Conservation (phyloP, 2,888 invertebrate species). For the Auanema sp. region DNA sequence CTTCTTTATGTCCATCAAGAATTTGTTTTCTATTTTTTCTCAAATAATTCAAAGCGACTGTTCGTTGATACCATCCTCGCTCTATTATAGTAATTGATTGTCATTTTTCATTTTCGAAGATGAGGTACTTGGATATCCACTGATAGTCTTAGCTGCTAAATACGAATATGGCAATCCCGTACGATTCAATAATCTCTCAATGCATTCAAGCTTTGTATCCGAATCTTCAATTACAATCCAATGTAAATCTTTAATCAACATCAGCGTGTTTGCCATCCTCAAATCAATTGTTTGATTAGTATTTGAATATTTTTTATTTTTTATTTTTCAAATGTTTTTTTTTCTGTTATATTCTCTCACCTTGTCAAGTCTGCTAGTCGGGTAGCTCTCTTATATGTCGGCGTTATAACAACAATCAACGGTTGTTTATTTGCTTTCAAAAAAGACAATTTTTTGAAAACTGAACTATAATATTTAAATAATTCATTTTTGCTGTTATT, state of each 20-base stretch:
- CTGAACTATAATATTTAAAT: too few relatives aligned
- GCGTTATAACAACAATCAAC: constrained; percentile 42
- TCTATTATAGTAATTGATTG: constrained; percentile 20
- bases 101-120: not conserved
- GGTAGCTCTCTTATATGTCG: constrained; percentile 36
- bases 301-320: not conserved
- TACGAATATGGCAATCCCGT: constrained; percentile 41
- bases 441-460: too few relatives aligned
- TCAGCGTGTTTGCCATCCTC: constrained; percentile 47
- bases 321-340: not conserved
- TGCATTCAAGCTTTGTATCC: constrained; percentile 14
- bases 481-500: too few relatives aligned
- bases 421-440: constrained; percentile 8
- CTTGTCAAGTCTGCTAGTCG: constrained; percentile 37
- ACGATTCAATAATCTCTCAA: constrained; percentile 29
- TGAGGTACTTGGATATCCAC: constrained; percentile 40
- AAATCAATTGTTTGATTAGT: not conserved
- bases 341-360: constrained; percentile 13
- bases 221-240: constrained; percentile 51
- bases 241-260: constrained; percentile 38
- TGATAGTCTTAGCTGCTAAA: constrained; percentile 30
- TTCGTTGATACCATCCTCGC: constrained; percentile 54
- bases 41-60: constrained; percentile 40
- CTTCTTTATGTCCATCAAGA: constrained; percentile 9
- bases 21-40: constrained; percentile 26